These are phyloP conservation scores for Macrostomum cliftonense DNA, from an alignment of 2,888 invertebrate genomes.

Conservation along the genomic window DNA sequence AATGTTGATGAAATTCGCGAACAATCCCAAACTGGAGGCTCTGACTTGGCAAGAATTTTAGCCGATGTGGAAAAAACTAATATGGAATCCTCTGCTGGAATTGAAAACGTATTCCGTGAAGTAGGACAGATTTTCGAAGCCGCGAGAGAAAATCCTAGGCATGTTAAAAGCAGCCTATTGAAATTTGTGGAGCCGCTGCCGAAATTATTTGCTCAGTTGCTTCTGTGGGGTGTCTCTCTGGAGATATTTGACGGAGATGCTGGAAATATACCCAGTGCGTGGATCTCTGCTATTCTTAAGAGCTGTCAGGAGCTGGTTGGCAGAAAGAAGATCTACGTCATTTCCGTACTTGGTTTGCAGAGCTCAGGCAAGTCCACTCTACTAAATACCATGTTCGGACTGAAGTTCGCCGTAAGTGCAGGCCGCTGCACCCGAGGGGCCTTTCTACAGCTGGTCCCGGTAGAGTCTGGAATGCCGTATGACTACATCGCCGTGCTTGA, in stretches of 20 bases:
- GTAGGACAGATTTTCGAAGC: slow-evolving; percentile 10
- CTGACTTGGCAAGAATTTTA: too few relatives aligned
- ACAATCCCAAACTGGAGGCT: too few relatives aligned
- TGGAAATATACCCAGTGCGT: slow-evolving; percentile 1
- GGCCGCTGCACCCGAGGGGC: slow-evolving; percentile 10
- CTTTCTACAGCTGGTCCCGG: slow-evolving; percentile 5
- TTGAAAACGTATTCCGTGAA: slow-evolving; percentile 9
- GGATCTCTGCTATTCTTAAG: slow-evolving; percentile 4
- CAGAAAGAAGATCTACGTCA: slow-evolving; percentile 6
- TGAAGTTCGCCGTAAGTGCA: slow-evolving; percentile 9
- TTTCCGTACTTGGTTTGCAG: slow-evolving; percentile 9
- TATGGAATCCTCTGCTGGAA: neutral
- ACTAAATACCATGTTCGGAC: slow-evolving; percentile 10
- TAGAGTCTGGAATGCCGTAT: neutral
- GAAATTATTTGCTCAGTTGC: slow-evolving; percentile 1
- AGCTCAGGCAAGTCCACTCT: slow-evolving; percentile 11
- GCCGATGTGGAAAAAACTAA: too few relatives aligned
- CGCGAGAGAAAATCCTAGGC: neutral
- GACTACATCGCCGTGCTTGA: neutral
- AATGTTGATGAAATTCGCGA: too few relatives aligned
- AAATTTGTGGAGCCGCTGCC: neutral
- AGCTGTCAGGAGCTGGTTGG: slow-evolving; percentile 2
- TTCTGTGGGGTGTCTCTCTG: slow-evolving; percentile 4
- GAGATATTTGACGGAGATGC: slow-evolving; percentile 11
- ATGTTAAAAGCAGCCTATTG: too few relatives aligned